Evolutionary conservation across 2,797 vertebrate genomes (phyloP).

Genomic region (Gobio occitaniae): DNA sequence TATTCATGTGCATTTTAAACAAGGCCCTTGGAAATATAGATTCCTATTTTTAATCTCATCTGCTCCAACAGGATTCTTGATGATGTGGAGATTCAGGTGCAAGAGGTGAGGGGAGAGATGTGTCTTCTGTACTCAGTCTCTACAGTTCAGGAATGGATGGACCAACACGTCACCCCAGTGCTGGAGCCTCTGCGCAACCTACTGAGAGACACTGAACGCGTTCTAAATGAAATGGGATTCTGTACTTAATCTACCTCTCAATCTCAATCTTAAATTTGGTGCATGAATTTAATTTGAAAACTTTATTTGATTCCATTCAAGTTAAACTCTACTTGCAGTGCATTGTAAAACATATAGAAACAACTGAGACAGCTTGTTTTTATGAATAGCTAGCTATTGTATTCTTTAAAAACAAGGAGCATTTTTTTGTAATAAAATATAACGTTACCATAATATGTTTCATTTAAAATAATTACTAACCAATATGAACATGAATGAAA

Average conservation of each 20-base stretch:
- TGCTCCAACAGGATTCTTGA: slow-evolving; percentile 79
- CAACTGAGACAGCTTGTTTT: background rate
- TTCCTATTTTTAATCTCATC: background rate
- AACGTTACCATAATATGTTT: background rate
- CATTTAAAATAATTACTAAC: background rate
- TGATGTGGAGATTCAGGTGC: slow-evolving; percentile 74
- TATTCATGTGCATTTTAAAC: background rate
- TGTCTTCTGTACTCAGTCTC: slow-evolving; percentile 78
- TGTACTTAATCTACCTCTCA: slow-evolving; percentile 15
- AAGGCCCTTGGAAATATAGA: background rate
- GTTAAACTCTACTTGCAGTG: background rate
- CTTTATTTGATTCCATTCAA: background rate
- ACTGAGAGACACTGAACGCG: slow-evolving; percentile 77
- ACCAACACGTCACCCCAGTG: slow-evolving; percentile 86
- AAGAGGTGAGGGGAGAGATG: slow-evolving; percentile 83
- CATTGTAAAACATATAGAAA: slow-evolving; percentile 4
- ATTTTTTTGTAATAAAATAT: background rate
- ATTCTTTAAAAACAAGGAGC: background rate
- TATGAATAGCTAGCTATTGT: background rate
- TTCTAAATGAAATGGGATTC: slow-evolving; percentile 71
- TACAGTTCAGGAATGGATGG: slow-evolving; percentile 89
- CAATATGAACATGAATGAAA: background rate
- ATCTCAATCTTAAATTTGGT: slow-evolving; percentile 13
- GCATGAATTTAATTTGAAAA: background rate
- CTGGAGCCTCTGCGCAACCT: slow-evolving; percentile 80